Percentiles rank a stretch among this genome's conserved stretches.
Evolutionary conservation across 2,888 invertebrate genomes (phyloP).

Genomic region (Caprella mutica): DNA sequence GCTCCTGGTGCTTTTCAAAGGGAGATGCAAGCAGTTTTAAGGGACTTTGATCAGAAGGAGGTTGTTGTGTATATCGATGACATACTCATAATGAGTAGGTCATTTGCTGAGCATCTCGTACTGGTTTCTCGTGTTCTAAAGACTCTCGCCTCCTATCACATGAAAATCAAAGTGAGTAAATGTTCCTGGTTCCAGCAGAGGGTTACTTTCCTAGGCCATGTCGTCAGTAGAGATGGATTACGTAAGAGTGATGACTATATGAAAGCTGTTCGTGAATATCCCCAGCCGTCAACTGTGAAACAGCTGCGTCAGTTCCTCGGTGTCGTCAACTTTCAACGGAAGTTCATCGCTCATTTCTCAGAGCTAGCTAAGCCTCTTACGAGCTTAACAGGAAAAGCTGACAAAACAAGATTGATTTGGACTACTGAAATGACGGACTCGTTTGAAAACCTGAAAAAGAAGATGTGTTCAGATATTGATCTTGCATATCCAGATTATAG

Average conservation of each 20-base stretch:
- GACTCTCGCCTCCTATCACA: not conserved
- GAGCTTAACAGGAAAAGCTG: not conserved
- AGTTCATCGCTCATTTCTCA: not conserved
- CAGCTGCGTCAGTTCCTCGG: not conserved
- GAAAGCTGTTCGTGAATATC: not conserved
- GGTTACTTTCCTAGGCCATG: not conserved
- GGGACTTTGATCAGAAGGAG: not conserved
- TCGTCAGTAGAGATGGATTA: not conserved
- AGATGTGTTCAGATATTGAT: not conserved
- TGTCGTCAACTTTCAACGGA: not conserved
- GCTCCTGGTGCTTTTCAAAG: not conserved
- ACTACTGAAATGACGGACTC: not conserved
- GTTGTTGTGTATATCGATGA: conserved; percentile 1
- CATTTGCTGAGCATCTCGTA: not conserved
- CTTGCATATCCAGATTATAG: not conserved
- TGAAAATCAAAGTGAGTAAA: not conserved
- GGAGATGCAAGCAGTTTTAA: not conserved
- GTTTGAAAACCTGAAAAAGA: not conserved
- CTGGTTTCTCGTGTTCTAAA: not conserved
- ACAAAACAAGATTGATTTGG: not conserved
- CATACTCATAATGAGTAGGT: not conserved
- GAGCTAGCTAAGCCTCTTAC: not conserved
- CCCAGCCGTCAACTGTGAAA: not conserved
- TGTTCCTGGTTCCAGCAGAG: not conserved
- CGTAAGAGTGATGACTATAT: not conserved